These are phyloP conservation scores for Caretta caretta DNA, from an alignment of 2,113 vertebrate genomes.

Conservation along the genomic window DNA sequence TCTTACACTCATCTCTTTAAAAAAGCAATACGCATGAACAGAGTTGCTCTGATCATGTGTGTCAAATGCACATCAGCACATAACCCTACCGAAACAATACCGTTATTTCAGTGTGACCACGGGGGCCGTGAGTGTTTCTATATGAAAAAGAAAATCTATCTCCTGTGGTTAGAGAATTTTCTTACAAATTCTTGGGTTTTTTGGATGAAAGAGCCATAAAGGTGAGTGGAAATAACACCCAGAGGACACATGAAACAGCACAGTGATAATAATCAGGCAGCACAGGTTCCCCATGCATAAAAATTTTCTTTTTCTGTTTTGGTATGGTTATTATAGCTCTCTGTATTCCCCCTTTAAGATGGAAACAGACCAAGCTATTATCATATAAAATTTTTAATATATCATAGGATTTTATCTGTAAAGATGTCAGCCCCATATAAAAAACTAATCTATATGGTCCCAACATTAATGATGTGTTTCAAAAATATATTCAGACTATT, in stretches of 20 bases:
- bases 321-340: not conserved
- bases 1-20: not conserved
- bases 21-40: not conserved
- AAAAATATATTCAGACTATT: not conserved
- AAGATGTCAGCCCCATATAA: not conserved
- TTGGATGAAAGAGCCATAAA: conserved; percentile 36
- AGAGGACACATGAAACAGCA: conserved; percentile 21
- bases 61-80: not conserved
- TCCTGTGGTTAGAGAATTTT: not conserved
- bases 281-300: not conserved
- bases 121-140: not conserved
- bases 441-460: not conserved
- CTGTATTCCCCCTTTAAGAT: not conserved
- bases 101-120: not conserved
- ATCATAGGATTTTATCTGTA: not conserved
- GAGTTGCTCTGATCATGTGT: not conserved
- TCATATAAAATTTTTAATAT: not conserved
- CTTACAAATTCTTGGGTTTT: not conserved
- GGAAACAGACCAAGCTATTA: not conserved
- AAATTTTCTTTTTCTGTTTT: conserved; percentile 9
- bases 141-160: not conserved
- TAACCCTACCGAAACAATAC: conserved; percentile 1
- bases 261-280: not conserved
- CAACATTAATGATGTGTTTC: not conserved
- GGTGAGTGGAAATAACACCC: conserved; percentile 9